Evolutionary conservation across 2,888 invertebrate species (phyloP).

Genomic region (Plebejus melissa): DNA sequence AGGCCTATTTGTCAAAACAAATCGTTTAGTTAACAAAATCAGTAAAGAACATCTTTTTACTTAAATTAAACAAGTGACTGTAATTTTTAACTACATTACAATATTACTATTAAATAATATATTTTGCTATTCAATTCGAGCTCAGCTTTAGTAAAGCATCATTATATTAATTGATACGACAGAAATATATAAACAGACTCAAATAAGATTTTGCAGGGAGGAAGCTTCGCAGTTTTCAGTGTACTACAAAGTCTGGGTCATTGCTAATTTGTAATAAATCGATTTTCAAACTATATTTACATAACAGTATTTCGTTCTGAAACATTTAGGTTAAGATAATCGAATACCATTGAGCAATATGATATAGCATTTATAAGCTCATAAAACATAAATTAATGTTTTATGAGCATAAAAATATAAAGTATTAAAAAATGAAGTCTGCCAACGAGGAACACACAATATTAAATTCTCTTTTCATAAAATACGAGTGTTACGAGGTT

Average conservation of each 20-base stretch:
- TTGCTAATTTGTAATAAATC: not conserved
- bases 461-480: not conserved
- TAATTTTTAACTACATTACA: not conserved
- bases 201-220: not conserved
- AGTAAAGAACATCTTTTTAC: not conserved
- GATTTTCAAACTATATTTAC: not conserved
- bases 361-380: too few species aligned
- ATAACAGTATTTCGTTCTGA: not conserved
- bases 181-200: not conserved
- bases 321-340: not conserved
- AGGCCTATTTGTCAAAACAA: not conserved
- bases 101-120: not conserved
- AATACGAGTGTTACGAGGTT: not conserved
- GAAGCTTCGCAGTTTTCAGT: too few species aligned
- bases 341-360: not conserved
- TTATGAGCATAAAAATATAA: not conserved
- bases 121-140: not conserved
- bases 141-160: not conserved
- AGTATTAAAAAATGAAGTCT: not conserved
- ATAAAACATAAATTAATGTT: not conserved
- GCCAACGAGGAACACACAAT: not conserved
- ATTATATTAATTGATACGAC: not conserved
- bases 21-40: not conserved
- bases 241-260: too few species aligned
- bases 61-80: not conserved